These are phyloP conservation scores for Drosophila rellima DNA, from an alignment of 2,888 invertebrate genomes.

Conservation along the genomic window DNA sequence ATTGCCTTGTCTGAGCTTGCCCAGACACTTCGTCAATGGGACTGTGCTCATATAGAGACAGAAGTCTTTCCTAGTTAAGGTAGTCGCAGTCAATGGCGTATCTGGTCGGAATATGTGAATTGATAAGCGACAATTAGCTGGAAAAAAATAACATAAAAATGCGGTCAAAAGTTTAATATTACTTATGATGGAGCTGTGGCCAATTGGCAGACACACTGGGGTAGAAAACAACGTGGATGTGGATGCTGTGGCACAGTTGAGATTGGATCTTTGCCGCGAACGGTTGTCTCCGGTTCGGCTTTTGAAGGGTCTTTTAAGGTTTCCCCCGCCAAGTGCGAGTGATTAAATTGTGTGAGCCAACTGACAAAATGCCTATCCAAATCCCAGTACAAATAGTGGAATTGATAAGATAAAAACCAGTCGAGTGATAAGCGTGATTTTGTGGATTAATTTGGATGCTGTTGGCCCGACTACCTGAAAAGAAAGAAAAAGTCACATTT, in stretches of 20 bases:
- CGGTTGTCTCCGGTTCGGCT: slow-evolving; percentile 43
- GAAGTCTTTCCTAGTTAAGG: slow-evolving; percentile 8
- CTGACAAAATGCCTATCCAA: slow-evolving; percentile 35
- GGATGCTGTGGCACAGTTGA: slow-evolving; percentile 58
- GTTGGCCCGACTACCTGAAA: neutral
- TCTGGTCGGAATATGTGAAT: slow-evolving; percentile 27
- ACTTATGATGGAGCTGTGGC: slow-evolving; percentile 36
- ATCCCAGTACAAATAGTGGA: slow-evolving; percentile 20
- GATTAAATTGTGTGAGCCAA: slow-evolving; percentile 16
- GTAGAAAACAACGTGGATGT: slow-evolving; percentile 60
- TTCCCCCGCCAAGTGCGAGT: slow-evolving; percentile 33
- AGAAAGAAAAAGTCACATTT: neutral
- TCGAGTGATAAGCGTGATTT: slow-evolving; percentile 28
- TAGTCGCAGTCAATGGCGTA: slow-evolving; percentile 38
- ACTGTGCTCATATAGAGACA: neutral
- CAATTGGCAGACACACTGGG: slow-evolving; percentile 21
- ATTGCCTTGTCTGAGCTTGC: neutral
- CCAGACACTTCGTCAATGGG: slow-evolving; percentile 10
- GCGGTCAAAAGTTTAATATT: slow-evolving; percentile 75
- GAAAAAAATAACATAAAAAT: slow-evolving; percentile 48
- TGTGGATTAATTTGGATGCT: slow-evolving; percentile 37
- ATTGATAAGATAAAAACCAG: slow-evolving; percentile 49
- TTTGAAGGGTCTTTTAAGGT: slow-evolving; percentile 45
- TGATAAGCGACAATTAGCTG: slow-evolving; percentile 68
- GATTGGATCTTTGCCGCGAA: slow-evolving; percentile 50